These are phyloP conservation scores for Protonibea diacanthus DNA, from an alignment of 2,797 vertebrate species.

Conservation along the genomic window DNA sequence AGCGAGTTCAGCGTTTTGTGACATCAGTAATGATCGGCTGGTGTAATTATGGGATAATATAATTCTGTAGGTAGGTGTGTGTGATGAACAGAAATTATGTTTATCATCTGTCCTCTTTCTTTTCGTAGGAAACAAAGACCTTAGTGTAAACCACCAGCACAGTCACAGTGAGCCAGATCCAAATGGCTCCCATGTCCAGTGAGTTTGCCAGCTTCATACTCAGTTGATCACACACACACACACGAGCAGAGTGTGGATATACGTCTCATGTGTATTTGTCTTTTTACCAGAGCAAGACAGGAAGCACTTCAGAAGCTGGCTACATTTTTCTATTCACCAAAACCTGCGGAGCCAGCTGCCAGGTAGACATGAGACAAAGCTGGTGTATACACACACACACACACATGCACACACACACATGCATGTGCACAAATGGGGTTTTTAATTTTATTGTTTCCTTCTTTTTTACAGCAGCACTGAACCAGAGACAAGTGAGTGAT, in stretches of 20 bases:
- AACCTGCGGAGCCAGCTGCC: conserved; percentile 52
- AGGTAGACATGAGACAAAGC: conserved; percentile 62
- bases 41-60: not conserved
- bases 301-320: conserved; percentile 86
- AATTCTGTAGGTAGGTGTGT: not conserved
- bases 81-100: not conserved
- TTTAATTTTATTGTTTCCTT: conserved; percentile 16
- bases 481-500: conserved; percentile 70
- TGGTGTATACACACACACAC: not conserved
- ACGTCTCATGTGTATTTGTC: not conserved
- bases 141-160: conserved; percentile 70
- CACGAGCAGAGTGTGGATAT: not conserved
- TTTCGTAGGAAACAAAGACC: conserved; percentile 62
- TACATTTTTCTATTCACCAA: conserved; percentile 81
- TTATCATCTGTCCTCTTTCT: not conserved
- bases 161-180: conserved; percentile 68
- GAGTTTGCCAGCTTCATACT: conserved; percentile 47
- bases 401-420: not conserved
- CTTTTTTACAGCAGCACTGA: conserved; percentile 39
- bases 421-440: not conserved
- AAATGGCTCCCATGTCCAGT: conserved; percentile 62
- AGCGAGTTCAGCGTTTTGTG: not conserved
- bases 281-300: conserved; percentile 72
- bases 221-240: not conserved
- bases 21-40: not conserved